These are phyloP conservation scores for Calephelis virginiensis DNA, from an alignment of 1,140 invertebrate genomes.

Conservation along the genomic window DNA sequence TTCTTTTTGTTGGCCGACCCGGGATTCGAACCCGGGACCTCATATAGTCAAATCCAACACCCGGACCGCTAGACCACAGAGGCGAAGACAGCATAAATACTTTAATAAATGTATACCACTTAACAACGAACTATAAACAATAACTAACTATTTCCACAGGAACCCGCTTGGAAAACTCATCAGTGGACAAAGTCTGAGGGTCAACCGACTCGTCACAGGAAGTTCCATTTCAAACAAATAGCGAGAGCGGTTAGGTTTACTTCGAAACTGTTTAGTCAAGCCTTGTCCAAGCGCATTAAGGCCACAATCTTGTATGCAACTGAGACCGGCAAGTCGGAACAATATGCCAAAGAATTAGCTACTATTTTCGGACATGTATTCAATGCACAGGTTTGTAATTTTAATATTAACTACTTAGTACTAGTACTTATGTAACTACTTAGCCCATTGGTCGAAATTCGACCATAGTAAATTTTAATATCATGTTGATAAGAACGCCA, in stretches of 20 bases:
- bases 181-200: slow-evolving; percentile 87
- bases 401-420: too few relatives aligned
- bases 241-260: slow-evolving; percentile 98
- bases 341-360: slow-evolving; percentile 94
- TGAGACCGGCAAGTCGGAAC: slow-evolving; percentile 96
- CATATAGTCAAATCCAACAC: too few relatives aligned
- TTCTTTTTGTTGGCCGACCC: too few relatives aligned
- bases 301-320: slow-evolving; percentile 96
- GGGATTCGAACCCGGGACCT: too few relatives aligned
- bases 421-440: too few relatives aligned
- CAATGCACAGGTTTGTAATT: slow-evolving; percentile 88
- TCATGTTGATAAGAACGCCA: too few relatives aligned
- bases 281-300: slow-evolving; percentile 93
- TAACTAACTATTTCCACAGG: slow-evolving; percentile 70
- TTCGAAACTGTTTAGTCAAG: slow-evolving; percentile 96
- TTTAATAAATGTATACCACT: too few relatives aligned
- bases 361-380: slow-evolving; percentile 95
- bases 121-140: too few relatives aligned
- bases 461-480: too few relatives aligned
- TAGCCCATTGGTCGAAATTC: too few relatives aligned
- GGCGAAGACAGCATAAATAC: too few relatives aligned
- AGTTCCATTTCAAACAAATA: slow-evolving; percentile 98
- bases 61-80: too few relatives aligned
- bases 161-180: slow-evolving; percentile 93
- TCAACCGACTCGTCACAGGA: slow-evolving; percentile 86